Percentiles rank a stretch among this genome's conserved stretches.
phyloP scores from a whole-genome alignment of 1,140 invertebrate genomes.

The Aphelinus atriplicis region DNA sequence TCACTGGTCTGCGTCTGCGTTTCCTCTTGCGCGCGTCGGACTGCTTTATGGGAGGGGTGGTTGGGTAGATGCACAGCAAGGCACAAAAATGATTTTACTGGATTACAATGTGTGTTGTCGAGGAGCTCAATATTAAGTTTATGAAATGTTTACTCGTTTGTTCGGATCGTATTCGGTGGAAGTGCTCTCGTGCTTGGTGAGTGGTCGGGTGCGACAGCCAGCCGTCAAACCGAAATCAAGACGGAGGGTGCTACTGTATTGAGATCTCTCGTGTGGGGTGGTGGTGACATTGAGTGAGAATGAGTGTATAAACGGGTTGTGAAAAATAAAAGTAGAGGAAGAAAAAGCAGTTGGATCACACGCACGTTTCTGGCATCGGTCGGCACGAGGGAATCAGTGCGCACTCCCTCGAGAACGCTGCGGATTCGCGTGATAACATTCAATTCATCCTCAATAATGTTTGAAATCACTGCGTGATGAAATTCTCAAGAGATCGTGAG shows the following conservation, averaged over 20 bases:
- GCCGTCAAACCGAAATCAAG: conserved; percentile 32
- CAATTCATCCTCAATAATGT: too few relatives aligned
- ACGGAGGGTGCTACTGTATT: conserved; percentile 31
- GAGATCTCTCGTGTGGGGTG: conserved; percentile 24
- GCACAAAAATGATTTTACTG: conserved; percentile 57
- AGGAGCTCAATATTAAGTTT: conserved; percentile 41
- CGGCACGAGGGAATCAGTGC: not conserved
- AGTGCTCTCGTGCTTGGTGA: conserved; percentile 20
- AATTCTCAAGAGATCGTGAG: too few relatives aligned
- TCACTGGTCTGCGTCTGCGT: conserved; percentile 58
- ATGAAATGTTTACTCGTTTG: conserved; percentile 1
- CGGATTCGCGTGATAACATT: too few relatives aligned
- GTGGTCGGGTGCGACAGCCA: not conserved
- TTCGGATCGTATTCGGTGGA: not conserved
- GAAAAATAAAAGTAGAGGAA: conserved; percentile 31
- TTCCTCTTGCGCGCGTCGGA: conserved; percentile 57
- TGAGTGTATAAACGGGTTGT: not conserved
- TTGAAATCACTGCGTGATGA: too few relatives aligned
- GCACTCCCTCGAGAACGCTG: too few relatives aligned
- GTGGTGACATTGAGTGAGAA: not conserved
- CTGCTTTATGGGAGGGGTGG: conserved; percentile 54
- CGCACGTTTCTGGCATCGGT: conserved; percentile 38
- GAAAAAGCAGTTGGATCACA: conserved; percentile 45
- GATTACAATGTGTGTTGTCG: conserved; percentile 44
- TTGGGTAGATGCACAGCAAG: conserved; percentile 49